Evolutionary conservation across 1,140 invertebrate genomes (phyloP), one percentile per base, ranked within the genome.

Genomic region (Paralvinella palmiformis): DNA sequence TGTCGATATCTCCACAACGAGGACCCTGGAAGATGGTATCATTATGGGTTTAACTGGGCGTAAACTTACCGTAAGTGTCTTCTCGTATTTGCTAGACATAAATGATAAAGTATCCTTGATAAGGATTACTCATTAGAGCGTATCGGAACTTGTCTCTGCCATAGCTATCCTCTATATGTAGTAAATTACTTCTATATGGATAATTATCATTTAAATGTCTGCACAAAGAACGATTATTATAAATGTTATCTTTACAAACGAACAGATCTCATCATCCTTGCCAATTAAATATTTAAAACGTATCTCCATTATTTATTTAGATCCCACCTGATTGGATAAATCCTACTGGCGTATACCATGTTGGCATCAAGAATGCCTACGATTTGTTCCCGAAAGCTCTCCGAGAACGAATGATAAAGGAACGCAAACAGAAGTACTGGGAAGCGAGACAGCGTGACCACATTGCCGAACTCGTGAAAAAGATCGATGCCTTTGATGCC

Each of bases 31-130:
- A 59, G 72, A 83, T 72, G 74, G 90, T 27, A 82, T 81, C 66
- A 88, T 99, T 57, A 88, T 85, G 70, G 94, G 94, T 37, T 72
- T 96, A 7, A 91, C 90, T 70, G 94, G 94, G 53, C 84, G 92
- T 65, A 90, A 88, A 79, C 82, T 98, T 33, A 91, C 91, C 83
- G 92, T 93, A 84, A 75, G 70, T 60, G 22, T 33, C 22, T 57
- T 57, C n/a, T n/a, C n/a, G n/a, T n/a, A n/a, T n/a, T n/a, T n/a
- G n/a, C n/a, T n/a, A n/a, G n/a, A n/a, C n/a, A n/a, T n/a, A n/a
- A n/a, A n/a, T n/a, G n/a, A n/a, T n/a, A n/a, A n/a, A n/a, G n/a
- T n/a, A n/a, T n/a, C n/a, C n/a, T n/a, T n/a, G n/a, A n/a, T n/a
- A n/a, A n/a, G n/a, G n/a, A n/a, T n/a, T n/a, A n/a, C n/a, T n/a